Conservation (phyloP, 2,797 vertebrate species). For the Halcyon chelicuti region DNA sequence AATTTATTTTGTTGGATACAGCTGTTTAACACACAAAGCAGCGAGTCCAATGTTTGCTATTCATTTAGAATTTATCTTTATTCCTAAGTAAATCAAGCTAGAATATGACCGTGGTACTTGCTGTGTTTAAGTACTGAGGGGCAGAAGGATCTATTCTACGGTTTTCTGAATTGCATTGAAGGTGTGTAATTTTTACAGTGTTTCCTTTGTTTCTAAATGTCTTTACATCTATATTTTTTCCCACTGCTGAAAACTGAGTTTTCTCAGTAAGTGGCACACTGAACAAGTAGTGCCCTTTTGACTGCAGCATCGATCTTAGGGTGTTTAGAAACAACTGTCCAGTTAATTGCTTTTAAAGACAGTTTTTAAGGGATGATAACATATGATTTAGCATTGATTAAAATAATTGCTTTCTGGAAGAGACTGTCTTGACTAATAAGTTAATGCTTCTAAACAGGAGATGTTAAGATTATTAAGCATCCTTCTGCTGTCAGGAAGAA, state of each 20-base stretch:
- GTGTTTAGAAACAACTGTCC: background rate
- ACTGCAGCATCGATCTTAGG: background rate
- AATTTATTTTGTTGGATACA: background rate
- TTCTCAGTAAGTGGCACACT: background rate
- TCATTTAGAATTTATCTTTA: background rate
- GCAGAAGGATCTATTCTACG: background rate
- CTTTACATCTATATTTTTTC: background rate
- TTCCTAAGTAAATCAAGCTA: background rate
- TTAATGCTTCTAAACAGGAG: background rate
- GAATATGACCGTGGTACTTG: background rate
- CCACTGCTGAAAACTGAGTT: background rate
- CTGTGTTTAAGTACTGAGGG: background rate
- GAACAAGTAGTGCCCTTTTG: background rate
- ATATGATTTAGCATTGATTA: background rate
- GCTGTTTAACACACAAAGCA: background rate
- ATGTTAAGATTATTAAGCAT: background rate
- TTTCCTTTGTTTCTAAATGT: background rate
- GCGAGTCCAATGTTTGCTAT: background rate
- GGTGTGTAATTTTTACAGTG: background rate
- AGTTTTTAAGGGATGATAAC: background rate
- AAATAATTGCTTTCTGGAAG: slow-evolving; percentile 17
- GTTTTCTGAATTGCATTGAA: background rate
- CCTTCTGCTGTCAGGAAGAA: background rate
- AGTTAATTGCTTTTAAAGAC: background rate
- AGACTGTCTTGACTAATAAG: background rate